Evolutionary conservation across 1,140 invertebrate genomes (phyloP).

Genomic region (Bradynema listronoti): DNA sequence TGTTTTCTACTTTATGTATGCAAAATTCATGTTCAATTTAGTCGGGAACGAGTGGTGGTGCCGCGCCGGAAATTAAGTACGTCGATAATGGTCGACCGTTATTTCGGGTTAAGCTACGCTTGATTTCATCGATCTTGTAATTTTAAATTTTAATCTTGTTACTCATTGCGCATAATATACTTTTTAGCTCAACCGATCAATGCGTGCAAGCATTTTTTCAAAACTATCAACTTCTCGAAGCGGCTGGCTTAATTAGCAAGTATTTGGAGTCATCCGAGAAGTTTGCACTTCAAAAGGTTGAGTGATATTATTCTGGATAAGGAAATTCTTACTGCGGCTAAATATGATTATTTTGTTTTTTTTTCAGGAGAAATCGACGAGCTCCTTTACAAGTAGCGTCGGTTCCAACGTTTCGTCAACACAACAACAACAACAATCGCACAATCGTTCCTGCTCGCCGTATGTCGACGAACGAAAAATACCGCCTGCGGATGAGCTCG

Average conservation of each 20-base stretch:
- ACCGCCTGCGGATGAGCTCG: not conserved
- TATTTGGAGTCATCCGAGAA: too few species aligned
- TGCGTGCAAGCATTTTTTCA: conserved; percentile 50
- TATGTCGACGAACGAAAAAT: not conserved
- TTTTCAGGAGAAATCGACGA: too few species aligned
- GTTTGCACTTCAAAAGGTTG: too few species aligned
- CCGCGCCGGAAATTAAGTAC: conserved; percentile 29
- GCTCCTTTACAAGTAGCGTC: too few species aligned
- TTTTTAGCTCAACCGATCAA: conserved; percentile 22
- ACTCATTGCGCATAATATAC: not conserved
- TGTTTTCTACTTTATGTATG: not conserved
- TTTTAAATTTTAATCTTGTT: not conserved
- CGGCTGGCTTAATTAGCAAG: too few species aligned
- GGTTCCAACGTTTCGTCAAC: conserved; percentile 6
- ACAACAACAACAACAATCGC: not conserved
- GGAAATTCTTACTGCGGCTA: too few species aligned
- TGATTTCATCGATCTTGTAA: conserved; percentile 38
- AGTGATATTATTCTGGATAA: too few species aligned
- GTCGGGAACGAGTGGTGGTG: too few species aligned
- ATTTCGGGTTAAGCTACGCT: conserved; percentile 32
- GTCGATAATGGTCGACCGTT: conserved; percentile 30
- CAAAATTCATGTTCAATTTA: conserved; percentile 1
- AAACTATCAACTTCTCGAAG: conserved; percentile 34
- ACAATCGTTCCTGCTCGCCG: conserved; percentile 32
- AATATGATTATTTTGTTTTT: too few species aligned